Conservation (phyloP, 2,113 vertebrate species). For the Charadrius vociferus region DNA sequence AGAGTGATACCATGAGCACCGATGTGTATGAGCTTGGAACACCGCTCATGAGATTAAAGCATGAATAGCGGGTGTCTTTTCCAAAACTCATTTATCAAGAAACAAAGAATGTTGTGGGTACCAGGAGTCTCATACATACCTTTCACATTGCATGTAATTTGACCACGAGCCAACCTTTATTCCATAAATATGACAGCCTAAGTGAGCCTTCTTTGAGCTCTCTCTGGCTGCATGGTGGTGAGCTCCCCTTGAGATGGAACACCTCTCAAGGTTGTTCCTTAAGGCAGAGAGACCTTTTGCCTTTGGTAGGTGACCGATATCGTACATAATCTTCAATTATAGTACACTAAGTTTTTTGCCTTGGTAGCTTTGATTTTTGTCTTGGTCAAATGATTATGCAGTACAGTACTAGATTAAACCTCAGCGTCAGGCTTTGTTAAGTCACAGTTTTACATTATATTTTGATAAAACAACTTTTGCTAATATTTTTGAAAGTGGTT, state of each 20-base stretch:
- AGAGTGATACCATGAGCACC: background rate
- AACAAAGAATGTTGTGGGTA: background rate
- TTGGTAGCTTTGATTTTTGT: background rate
- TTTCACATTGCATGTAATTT: background rate
- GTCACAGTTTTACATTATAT: background rate
- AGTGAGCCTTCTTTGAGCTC: background rate
- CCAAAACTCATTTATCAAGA: background rate
- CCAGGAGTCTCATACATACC: background rate
- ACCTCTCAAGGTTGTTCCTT: background rate
- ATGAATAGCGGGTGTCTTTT: fast-evolving
- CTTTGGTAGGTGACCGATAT: background rate
- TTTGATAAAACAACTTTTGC: background rate
- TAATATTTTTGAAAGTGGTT: background rate
- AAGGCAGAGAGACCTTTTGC: background rate
- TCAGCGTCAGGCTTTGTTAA: background rate
- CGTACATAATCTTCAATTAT: background rate
- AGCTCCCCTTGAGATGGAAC: background rate
- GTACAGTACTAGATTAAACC: background rate
- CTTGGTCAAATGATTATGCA: background rate
- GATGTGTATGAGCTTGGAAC: background rate
- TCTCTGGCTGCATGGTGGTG: background rate
- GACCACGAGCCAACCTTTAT: background rate
- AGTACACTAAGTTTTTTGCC: background rate
- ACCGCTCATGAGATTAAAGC: fast-evolving
- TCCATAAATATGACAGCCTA: background rate